phyloP scores from a whole-genome alignment of 2,113 vertebrate genomes.

The Platanista minor region DNA sequence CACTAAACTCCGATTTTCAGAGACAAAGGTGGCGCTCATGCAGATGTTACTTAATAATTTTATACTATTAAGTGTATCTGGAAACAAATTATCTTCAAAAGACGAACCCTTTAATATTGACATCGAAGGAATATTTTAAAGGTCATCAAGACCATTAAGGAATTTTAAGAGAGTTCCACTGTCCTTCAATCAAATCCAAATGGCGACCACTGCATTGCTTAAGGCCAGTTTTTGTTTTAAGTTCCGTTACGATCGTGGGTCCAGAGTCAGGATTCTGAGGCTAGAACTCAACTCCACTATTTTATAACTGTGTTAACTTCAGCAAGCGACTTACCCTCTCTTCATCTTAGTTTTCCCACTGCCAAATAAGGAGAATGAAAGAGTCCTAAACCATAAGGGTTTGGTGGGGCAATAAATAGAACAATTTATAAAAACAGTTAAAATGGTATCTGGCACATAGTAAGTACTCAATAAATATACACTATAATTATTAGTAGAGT shows the following conservation, averaged over 20 bases:
- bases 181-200: background rate
- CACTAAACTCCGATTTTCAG: background rate
- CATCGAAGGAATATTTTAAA: background rate
- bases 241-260: background rate
- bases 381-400: background rate
- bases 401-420: background rate
- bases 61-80: background rate
- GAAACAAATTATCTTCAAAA: slow-evolving; percentile 23
- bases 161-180: background rate
- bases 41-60: background rate
- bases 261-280: background rate
- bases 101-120: fast-evolving
- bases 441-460: background rate
- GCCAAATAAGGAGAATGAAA: background rate
- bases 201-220: too few species aligned
- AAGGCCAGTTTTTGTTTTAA: background rate
- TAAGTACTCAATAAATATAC: background rate
- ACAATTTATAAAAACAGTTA: background rate
- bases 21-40: background rate
- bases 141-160: background rate
- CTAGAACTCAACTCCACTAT: background rate
- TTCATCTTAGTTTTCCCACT: background rate
- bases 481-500: background rate
- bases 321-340: background rate
- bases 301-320: background rate